Evolutionary conservation across 2,113 vertebrate genomes (phyloP).

Genomic region (Channa argus): DNA sequence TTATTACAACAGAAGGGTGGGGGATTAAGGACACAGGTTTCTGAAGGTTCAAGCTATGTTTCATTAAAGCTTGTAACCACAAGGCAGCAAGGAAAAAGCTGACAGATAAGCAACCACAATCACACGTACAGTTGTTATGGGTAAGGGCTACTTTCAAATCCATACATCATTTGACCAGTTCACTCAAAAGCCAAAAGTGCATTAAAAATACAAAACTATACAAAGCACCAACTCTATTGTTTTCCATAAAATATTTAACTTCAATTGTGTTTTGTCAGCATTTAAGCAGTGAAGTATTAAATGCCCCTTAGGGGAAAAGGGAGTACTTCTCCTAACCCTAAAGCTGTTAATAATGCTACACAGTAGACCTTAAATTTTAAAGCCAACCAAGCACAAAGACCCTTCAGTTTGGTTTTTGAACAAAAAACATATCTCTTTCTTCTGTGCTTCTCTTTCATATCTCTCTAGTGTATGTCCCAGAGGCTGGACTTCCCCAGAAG

Average conservation of each 20-base stretch:
- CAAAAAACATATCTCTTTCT: background rate
- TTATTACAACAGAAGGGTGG: background rate
- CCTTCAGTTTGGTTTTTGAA: constrained; percentile 11
- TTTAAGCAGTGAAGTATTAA: background rate
- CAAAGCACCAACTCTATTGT: background rate
- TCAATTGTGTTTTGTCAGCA: background rate
- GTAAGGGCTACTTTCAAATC: too few species aligned
- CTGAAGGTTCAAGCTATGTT: background rate
- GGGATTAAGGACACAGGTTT: background rate
- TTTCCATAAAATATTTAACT: background rate
- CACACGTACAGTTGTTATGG: too few species aligned
- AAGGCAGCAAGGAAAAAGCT: too few species aligned
- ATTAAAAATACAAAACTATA: background rate
- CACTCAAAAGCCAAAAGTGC: too few species aligned
- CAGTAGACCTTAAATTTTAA: constrained; percentile 13
- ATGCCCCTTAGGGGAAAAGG: background rate
- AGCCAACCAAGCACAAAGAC: constrained; percentile 15
- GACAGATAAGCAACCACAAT: too few species aligned
- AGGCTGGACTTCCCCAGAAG: background rate
- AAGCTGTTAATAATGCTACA: background rate
- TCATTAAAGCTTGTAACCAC: too few species aligned
- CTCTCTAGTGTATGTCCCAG: background rate
- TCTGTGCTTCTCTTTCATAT: background rate
- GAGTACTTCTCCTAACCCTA: background rate
- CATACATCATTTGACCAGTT: too few species aligned